A percentile compares a stretch with the other conserved stretches of the same genome.
Evolutionary conservation across 2,888 invertebrate species (phyloP).

Genomic region (Pollenia labialis): DNA sequence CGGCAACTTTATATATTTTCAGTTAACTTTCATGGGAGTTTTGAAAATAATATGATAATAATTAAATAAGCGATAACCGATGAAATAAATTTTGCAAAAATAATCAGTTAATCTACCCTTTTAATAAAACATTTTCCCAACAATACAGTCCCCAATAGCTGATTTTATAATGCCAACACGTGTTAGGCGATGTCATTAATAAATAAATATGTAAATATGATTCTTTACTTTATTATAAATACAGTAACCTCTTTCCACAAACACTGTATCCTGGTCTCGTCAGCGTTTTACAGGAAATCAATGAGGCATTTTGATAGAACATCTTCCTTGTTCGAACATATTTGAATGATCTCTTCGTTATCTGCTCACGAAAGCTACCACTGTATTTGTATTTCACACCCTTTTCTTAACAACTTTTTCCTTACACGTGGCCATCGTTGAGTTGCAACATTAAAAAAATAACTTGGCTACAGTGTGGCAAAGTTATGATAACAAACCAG

Average conservation of each 20-base stretch:
- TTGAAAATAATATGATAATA: no score
- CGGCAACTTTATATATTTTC: no score
- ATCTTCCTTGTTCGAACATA: no score
- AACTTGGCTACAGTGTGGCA: not conserved
- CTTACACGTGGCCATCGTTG: not conserved
- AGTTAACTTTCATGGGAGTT: no score
- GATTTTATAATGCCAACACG: not conserved
- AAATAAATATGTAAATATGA: not conserved
- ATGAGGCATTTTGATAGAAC: no score
- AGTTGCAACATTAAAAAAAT: not conserved
- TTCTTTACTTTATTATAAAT: no score
- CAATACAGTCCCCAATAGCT: not conserved
- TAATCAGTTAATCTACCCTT: not conserved
- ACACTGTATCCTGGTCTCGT: not conserved
- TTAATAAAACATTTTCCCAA: not conserved
- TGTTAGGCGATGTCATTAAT: not conserved
- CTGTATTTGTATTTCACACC: not conserved
- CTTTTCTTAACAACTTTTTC: not conserved
- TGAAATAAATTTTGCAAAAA: not conserved
- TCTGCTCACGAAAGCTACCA: no score
- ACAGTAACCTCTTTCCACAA: not conserved
- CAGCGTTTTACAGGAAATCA: no score
- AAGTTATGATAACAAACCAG: not conserved
- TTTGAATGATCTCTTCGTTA: no score
- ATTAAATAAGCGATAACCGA: no score